phyloP scores from a whole-genome alignment of 2,113 vertebrate species.

The Tauraco erythrolophus region DNA sequence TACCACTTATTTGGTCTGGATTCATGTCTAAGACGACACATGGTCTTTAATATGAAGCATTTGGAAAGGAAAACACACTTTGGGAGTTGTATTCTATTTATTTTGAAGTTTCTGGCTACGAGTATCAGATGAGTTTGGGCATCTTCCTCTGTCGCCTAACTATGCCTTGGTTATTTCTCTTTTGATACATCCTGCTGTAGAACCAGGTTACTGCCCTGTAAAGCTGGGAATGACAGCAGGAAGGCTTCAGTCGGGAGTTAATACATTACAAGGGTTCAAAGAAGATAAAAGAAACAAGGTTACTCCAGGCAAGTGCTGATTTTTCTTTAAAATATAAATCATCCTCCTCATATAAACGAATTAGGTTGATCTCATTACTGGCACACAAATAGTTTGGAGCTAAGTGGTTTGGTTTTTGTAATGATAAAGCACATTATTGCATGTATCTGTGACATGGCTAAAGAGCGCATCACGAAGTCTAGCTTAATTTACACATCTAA shows the following conservation, averaged over 20 bases:
- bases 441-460: background rate
- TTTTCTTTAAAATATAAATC: background rate
- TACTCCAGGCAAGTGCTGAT: constrained; percentile 84
- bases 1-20: background rate
- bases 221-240: constrained; percentile 92
- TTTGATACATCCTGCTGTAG: constrained; percentile 59
- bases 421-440: background rate
- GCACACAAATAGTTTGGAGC: background rate
- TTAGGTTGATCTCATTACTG: background rate
- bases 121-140: background rate
- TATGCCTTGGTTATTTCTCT: background rate
- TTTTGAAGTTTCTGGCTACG: background rate
- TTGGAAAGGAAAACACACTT: background rate
- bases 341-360: background rate
- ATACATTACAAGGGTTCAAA: constrained; percentile 93
- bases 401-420: background rate
- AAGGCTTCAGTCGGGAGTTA: constrained; percentile 92
- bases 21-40: background rate
- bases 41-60: background rate
- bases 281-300: constrained; percentile 97
- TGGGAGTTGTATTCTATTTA: background rate
- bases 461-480: background rate
- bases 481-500: background rate
- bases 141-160: background rate
- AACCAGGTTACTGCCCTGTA: constrained; percentile 89